Conservation (phyloP, 2,797 vertebrate genomes). For the Orestias chungarensis region DNA sequence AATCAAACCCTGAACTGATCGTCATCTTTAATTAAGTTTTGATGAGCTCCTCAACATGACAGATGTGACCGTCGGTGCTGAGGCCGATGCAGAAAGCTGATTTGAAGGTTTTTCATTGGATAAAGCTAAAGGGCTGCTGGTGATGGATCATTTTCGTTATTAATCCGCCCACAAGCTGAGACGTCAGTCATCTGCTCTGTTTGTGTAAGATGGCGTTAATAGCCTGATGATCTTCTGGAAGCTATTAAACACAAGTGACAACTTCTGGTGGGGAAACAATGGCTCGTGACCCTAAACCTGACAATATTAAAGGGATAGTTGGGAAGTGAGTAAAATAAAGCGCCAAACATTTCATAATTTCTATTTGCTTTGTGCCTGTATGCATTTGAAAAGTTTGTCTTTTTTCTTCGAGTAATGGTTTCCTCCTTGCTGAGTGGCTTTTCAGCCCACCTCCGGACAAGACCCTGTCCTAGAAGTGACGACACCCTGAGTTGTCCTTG, state of each 20-base stretch:
- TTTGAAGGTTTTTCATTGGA: slow-evolving; percentile 29
- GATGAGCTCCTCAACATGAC: slow-evolving; percentile 31
- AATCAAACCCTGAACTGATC: slow-evolving; percentile 21
- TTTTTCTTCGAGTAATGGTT: too few species aligned
- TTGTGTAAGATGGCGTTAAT: too few species aligned
- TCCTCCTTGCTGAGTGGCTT: too few species aligned
- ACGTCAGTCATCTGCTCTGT: slow-evolving; percentile 30
- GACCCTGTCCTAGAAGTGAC: too few species aligned
- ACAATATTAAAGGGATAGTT: slow-evolving; percentile 10
- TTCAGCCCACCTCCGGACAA: too few species aligned
- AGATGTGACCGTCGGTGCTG: slow-evolving; percentile 28
- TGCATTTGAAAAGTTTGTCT: too few species aligned
- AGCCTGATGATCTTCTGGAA: slow-evolving; percentile 12
- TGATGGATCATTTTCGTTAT: slow-evolving; percentile 18
- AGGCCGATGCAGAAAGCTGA: slow-evolving; percentile 18
- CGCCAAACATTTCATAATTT: too few species aligned
- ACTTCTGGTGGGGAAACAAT: slow-evolving; percentile 16
- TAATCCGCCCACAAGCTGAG: slow-evolving; percentile 16
- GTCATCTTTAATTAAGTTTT: slow-evolving; percentile 36
- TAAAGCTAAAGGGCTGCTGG: slow-evolving; percentile 22
- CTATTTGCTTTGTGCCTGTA: too few species aligned
- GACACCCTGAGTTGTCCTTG: too few species aligned
- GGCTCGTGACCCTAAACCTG: neutral
- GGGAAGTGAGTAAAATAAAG: too few species aligned
- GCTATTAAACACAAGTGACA: slow-evolving; percentile 6